Conservation (phyloP, 2,888 invertebrate genomes). For the Lepidochrysops patricia region DNA sequence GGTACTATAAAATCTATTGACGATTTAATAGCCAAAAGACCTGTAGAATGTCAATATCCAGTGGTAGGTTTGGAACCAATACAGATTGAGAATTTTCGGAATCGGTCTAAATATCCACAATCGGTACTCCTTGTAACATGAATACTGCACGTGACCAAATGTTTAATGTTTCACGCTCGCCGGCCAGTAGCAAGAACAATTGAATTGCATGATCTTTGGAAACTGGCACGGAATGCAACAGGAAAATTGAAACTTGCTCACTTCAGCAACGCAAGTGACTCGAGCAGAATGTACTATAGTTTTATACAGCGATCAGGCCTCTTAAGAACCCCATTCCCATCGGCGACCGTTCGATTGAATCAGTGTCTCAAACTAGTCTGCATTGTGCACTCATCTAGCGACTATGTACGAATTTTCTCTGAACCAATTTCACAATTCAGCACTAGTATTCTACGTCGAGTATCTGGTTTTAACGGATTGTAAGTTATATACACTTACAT, state of each 20-base stretch:
- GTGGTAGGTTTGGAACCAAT: background rate
- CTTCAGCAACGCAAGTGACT: background rate
- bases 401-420: too few relatives aligned
- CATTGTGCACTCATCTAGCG: too few relatives aligned
- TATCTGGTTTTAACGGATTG: too few relatives aligned
- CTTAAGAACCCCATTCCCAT: too few relatives aligned
- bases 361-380: background rate
- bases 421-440: too few relatives aligned
- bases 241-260: background rate
- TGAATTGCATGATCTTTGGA: constrained; percentile 1
- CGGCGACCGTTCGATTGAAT: too few relatives aligned
- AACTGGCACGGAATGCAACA: background rate
- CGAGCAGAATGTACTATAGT: background rate
- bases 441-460: too few relatives aligned
- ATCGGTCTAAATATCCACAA: background rate
- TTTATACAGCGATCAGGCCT: too few relatives aligned
- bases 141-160: background rate
- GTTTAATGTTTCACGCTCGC: background rate
- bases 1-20: too few relatives aligned
- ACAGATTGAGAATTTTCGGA: background rate
- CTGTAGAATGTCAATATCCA: too few relatives aligned
- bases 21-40: background rate
- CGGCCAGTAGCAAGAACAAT: background rate
- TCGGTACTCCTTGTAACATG: background rate
- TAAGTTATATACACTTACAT: too few relatives aligned